Percentiles rank a stretch among this genome's conserved stretches.
Conservation (phyloP, 2,888 invertebrate species). For the Mimas tiliae region DNA sequence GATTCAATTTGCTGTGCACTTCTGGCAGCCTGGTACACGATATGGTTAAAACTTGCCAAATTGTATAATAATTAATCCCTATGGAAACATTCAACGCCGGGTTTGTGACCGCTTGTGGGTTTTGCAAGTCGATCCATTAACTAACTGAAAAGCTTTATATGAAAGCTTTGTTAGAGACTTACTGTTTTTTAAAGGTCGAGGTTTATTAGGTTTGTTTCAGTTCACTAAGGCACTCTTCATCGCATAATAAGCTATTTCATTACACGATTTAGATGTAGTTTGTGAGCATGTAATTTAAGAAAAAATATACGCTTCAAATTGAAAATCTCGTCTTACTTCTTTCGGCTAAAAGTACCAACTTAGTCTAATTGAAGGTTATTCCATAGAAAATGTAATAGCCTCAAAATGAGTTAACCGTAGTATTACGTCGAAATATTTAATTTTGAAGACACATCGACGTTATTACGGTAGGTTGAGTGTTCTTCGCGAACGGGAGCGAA, state of each 20-base stretch:
- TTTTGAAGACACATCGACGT: slow-evolving; percentile 43
- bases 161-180: not conserved
- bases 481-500: slow-evolving; percentile 25
- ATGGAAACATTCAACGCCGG: not conserved
- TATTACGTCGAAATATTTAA: slow-evolving; percentile 37
- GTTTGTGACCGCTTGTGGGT: slow-evolving; percentile 11
- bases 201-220: not conserved
- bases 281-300: too few species aligned
- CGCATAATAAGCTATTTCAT: not conserved
- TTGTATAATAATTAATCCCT: slow-evolving; percentile 55
- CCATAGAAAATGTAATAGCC: not conserved
- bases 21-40: slow-evolving; percentile 49
- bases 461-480: slow-evolving; percentile 34
- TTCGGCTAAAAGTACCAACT: too few species aligned
- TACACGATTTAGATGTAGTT: too few species aligned
- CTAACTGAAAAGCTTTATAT: slow-evolving; percentile 11
- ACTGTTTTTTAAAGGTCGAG: not conserved
- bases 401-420: slow-evolving; percentile 41
- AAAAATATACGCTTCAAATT: too few species aligned
- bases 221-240: not conserved
- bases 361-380: not conserved
- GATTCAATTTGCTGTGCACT: slow-evolving; percentile 69
- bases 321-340: too few species aligned
- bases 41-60: slow-evolving; percentile 63
- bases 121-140: not conserved